These are phyloP conservation scores for Corythoichthys haematopterus DNA, from an alignment of 2,113 vertebrate genomes.

Conservation along the genomic window DNA sequence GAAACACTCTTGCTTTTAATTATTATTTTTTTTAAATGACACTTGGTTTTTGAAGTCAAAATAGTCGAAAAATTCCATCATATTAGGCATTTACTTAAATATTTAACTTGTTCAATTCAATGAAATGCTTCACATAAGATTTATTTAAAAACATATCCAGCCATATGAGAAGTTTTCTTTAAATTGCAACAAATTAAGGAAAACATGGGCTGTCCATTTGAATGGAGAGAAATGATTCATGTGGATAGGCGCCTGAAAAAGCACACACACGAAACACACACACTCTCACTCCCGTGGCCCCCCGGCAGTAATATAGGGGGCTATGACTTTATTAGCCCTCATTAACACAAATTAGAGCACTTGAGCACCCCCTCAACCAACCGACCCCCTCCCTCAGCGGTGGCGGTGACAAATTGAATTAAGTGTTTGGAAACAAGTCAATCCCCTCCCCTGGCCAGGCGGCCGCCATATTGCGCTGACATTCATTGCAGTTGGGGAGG, in stretches of 20 bases:
- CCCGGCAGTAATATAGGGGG: slow-evolving; percentile 68
- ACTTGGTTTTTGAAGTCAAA: no score
- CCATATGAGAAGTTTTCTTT: no score
- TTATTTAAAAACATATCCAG: no score
- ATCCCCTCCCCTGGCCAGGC: slow-evolving; percentile 63
- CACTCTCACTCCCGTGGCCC: slow-evolving; percentile 22
- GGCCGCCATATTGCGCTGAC: slow-evolving; percentile 72
- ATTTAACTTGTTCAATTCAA: no score
- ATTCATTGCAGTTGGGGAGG: slow-evolving; percentile 51
- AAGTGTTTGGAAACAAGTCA: slow-evolving; percentile 77
- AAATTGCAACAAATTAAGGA: no score
- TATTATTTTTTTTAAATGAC: no score
- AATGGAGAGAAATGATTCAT: not conserved
- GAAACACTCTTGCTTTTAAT: no score
- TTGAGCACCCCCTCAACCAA: slow-evolving; percentile 62
- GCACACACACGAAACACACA: slow-evolving; percentile 33
- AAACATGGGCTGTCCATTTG: no score
- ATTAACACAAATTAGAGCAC: slow-evolving; percentile 81
- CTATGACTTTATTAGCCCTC: slow-evolving; percentile 81
- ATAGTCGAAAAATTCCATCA: no score
- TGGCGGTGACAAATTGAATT: slow-evolving; percentile 81
- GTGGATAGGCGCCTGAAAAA: slow-evolving; percentile 44
- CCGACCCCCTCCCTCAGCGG: slow-evolving; percentile 9
- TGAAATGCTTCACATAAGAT: no score
- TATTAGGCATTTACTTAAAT: no score